phyloP scores from a whole-genome alignment of 2,888 invertebrate genomes.

The Colostygia pectinataria region DNA sequence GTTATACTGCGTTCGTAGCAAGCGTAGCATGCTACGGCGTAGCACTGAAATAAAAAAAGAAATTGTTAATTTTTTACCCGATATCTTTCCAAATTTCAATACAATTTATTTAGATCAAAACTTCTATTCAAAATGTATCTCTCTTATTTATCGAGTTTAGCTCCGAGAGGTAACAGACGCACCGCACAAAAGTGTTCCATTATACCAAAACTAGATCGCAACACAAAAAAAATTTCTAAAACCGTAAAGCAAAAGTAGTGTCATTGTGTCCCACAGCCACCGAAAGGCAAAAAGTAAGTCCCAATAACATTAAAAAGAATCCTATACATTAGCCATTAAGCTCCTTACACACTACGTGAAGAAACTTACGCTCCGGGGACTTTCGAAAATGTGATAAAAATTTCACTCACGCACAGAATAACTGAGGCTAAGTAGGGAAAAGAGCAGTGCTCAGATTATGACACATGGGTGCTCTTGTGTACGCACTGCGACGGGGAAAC shows the following conservation, averaged over 20 bases:
- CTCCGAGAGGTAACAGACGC: too few relatives aligned
- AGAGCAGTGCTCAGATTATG: conserved; percentile 33
- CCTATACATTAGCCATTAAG: conserved; percentile 22
- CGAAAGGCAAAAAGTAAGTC: conserved; percentile 21
- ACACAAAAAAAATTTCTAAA: neutral
- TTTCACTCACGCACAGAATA: conserved; percentile 46
- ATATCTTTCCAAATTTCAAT: too few relatives aligned
- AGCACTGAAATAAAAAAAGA: too few relatives aligned
- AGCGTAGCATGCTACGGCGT: too few relatives aligned
- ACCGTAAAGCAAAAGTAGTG: neutral
- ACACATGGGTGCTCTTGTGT: conserved; percentile 38
- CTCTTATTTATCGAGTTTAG: too few relatives aligned
- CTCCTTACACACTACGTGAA: conserved; percentile 16
- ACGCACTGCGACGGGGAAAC: conserved; percentile 38
- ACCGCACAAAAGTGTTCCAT: too few relatives aligned
- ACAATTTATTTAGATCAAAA: too few relatives aligned
- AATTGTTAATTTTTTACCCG: too few relatives aligned
- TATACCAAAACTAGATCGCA: too few relatives aligned
- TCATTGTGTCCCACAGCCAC: neutral
- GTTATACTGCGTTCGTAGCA: too few relatives aligned
- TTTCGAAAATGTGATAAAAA: conserved; percentile 39
- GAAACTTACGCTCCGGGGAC: conserved; percentile 27
- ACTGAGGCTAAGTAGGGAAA: conserved; percentile 8
- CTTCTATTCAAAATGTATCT: too few relatives aligned
- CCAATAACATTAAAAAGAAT: conserved; percentile 18